Conservation (phyloP, 2,113 vertebrate species). For the Gymnocephalus cernua region DNA sequence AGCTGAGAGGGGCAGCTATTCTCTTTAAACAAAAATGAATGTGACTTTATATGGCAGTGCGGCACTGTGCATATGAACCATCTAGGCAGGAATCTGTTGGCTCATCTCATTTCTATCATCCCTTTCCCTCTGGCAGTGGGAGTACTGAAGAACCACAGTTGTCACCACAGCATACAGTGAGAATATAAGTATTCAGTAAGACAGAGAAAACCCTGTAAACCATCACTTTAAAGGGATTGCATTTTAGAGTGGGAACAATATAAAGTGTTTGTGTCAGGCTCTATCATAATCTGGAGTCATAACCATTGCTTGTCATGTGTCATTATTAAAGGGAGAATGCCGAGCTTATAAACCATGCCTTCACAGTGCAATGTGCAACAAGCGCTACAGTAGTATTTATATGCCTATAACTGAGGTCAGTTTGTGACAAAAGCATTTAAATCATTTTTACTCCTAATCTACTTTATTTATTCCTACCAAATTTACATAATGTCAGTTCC, state of each 20-base stretch:
- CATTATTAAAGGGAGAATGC: slow-evolving; percentile 29
- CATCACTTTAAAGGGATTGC: slow-evolving; percentile 23
- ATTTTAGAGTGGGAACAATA: slow-evolving; percentile 27
- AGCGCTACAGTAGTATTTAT: neutral
- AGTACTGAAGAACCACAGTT: slow-evolving; percentile 50
- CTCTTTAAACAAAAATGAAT: slow-evolving; percentile 48
- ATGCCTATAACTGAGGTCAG: neutral
- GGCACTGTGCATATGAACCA: slow-evolving; percentile 33
- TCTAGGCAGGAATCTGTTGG: slow-evolving; percentile 60
- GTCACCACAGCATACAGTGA: slow-evolving; percentile 51
- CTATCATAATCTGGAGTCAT: slow-evolving; percentile 34
- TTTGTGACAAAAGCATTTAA: slow-evolving; percentile 25
- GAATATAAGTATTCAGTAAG: slow-evolving; percentile 34
- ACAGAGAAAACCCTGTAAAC: slow-evolving; percentile 29
- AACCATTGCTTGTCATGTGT: slow-evolving; percentile 28
- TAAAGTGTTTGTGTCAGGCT: slow-evolving; percentile 28
- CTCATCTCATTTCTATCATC: slow-evolving; percentile 59
- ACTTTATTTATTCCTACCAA: slow-evolving; percentile 4
- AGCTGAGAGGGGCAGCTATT: slow-evolving; percentile 6
- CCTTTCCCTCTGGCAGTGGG: slow-evolving; percentile 60
- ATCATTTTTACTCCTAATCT: slow-evolving; percentile 16
- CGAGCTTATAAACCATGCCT: slow-evolving; percentile 7
- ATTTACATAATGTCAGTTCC: slow-evolving; percentile 34
- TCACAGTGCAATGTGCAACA: slow-evolving; percentile 7
- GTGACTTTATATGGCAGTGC: slow-evolving; percentile 72